Conservation (phyloP, 2,888 invertebrate species). For the Dryomyza anilis region DNA sequence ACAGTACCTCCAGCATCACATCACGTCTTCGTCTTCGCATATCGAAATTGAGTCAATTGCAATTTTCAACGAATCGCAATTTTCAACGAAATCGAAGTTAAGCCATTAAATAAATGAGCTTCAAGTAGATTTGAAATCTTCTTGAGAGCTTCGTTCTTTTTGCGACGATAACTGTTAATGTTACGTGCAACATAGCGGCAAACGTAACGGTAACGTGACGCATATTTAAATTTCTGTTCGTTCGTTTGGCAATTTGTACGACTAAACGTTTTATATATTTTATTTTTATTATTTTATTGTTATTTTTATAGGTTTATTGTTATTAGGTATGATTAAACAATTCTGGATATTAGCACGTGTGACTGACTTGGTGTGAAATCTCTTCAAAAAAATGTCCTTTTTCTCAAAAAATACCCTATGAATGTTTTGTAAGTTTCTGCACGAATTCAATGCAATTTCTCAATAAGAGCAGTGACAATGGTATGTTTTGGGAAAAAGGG, state of each 20-base stretch:
- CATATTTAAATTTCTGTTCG: slow-evolving; percentile 16
- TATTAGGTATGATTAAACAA: too few relatives aligned
- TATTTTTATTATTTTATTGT: slow-evolving; percentile 12
- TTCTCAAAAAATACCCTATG: too few relatives aligned
- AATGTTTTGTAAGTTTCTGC: too few relatives aligned
- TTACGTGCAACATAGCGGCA: too few relatives aligned
- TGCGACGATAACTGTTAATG: not conserved
- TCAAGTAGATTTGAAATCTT: not conserved
- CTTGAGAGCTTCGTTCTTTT: not conserved
- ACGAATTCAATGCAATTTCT: too few relatives aligned
- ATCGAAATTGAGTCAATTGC: slow-evolving; percentile 4
- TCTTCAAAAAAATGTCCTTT: too few relatives aligned
- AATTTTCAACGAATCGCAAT: not conserved
- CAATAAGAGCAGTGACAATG: slow-evolving; percentile 8
- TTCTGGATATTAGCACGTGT: too few relatives aligned
- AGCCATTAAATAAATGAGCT: slow-evolving; percentile 18
- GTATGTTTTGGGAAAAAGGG: not conserved
- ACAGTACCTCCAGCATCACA: too few relatives aligned
- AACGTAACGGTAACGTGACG: not conserved
- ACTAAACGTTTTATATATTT: slow-evolving; percentile 19
- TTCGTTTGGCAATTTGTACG: slow-evolving; percentile 9
- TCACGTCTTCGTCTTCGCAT: too few relatives aligned
- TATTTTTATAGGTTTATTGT: slow-evolving; percentile 10
- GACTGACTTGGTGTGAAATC: too few relatives aligned
- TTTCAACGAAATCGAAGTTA: slow-evolving; percentile 14